These are phyloP conservation scores for Helarctos malayanus DNA, from an alignment of 2,797 vertebrate genomes.

Conservation along the genomic window DNA sequence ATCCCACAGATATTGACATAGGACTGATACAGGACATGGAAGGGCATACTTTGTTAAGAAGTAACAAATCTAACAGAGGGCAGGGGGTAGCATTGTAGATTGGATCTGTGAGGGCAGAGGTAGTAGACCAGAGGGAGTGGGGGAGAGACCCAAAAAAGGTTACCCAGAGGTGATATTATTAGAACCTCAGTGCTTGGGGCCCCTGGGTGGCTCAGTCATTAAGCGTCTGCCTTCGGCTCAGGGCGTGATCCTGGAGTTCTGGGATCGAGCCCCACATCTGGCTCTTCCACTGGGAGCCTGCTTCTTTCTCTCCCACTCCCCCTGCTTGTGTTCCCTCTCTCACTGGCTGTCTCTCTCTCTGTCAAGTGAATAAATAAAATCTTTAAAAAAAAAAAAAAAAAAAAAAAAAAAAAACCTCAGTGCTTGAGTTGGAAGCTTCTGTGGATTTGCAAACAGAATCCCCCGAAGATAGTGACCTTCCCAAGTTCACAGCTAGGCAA, in stretches of 20 bases:
- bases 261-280: too few relatives aligned
- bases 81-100: background rate
- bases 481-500: background rate
- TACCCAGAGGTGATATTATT: background rate
- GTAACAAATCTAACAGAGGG: background rate
- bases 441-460: background rate
- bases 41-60: background rate
- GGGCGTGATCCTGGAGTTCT: too few relatives aligned
- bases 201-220: too few relatives aligned
- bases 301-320: too few relatives aligned
- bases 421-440: background rate
- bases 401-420: background rate
- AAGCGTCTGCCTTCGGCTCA: too few relatives aligned
- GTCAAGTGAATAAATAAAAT: too few relatives aligned
- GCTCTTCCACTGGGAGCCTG: too few relatives aligned
- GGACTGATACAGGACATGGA: background rate
- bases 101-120: background rate
- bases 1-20: background rate
- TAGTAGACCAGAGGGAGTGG: too few relatives aligned
- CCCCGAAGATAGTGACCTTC: background rate
- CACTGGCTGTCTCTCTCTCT: too few relatives aligned
- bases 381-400: too few relatives aligned
- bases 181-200: background rate
- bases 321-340: too few relatives aligned
- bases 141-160: background rate